Conservation (phyloP, 1,140 invertebrate species). For the Bradynema listronoti region DNA sequence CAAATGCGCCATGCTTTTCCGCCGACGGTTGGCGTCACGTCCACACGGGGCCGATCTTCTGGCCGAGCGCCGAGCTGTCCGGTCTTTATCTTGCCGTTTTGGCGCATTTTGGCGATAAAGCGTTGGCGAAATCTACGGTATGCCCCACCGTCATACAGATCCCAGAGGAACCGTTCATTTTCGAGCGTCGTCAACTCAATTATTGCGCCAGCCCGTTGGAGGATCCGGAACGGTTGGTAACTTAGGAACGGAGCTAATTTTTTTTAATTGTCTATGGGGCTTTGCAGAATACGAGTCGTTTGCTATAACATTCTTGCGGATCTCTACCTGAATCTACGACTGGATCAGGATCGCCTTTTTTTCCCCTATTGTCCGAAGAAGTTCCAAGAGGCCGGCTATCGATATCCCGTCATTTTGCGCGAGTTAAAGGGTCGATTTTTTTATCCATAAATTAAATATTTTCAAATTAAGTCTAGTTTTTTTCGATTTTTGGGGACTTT, state of each 20-base stretch:
- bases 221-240: no score
- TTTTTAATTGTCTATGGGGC: no score
- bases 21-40: background rate
- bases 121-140: background rate
- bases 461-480: no score
- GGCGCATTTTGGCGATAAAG: constrained; percentile 11
- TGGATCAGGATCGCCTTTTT: constrained; percentile 17
- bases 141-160: background rate
- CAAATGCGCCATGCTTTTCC: background rate
- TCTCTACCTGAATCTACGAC: constrained; percentile 22
- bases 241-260: no score
- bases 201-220: no score
- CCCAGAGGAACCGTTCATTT: constrained; percentile 12
- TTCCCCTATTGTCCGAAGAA: constrained; percentile 24
- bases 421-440: constrained; percentile 19
- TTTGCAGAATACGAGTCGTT: no score
- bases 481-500: background rate
- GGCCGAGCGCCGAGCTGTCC: background rate
- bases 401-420: constrained; percentile 19
- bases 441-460: background rate
- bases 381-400: constrained; percentile 13
- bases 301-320: no score
- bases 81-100: constrained; percentile 10
- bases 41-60: constrained; percentile 5
- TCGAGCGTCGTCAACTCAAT: constrained; percentile 12